Evolutionary conservation across 1,140 invertebrate genomes (phyloP).

Genomic region (Lepidurus couesii): DNA sequence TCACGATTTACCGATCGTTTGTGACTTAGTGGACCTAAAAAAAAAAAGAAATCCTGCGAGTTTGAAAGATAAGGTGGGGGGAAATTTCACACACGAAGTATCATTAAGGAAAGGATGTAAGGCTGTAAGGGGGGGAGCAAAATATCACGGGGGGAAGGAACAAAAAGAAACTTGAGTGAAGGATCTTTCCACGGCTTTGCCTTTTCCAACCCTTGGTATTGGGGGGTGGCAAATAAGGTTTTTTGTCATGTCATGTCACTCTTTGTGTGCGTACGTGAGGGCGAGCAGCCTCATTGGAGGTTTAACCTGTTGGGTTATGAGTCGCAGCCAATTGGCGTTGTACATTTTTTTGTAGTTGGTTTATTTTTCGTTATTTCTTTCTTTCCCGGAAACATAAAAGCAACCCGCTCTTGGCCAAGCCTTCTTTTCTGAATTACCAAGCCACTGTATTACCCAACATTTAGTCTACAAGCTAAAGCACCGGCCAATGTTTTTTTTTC

Average conservation of each 20-base stretch:
- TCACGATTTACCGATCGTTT: neutral
- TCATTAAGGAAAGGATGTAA: neutral
- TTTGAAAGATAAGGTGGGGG: too few relatives aligned
- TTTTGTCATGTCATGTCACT: conserved; percentile 22
- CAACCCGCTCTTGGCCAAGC: neutral
- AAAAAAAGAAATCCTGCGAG: neutral
- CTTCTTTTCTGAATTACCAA: conserved; percentile 7
- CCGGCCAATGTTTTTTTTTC: neutral
- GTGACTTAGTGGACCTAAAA: neutral
- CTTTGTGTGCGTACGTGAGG: conserved; percentile 20
- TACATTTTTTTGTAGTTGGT: conserved; percentile 16
- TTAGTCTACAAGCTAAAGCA: conserved; percentile 9
- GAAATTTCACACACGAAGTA: neutral
- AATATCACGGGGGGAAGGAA: neutral
- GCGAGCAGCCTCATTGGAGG: conserved; percentile 20
- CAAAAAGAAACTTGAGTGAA: neutral
- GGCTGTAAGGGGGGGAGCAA: neutral
- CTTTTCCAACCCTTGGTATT: conserved; percentile 22
- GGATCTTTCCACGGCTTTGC: conserved; percentile 18
- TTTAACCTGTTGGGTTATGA: conserved; percentile 16
- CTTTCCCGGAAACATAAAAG: conserved; percentile 18
- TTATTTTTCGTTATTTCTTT: conserved; percentile 20
- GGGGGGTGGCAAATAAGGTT: conserved; percentile 20
- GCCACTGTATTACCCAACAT: conserved; percentile 6
- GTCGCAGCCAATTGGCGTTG: conserved; percentile 17